A percentile compares a stretch with the other conserved stretches of the same genome.
These are phyloP conservation scores for Rapana venosa DNA, from an alignment of 2,888 invertebrate species.

Conservation along the genomic window DNA sequence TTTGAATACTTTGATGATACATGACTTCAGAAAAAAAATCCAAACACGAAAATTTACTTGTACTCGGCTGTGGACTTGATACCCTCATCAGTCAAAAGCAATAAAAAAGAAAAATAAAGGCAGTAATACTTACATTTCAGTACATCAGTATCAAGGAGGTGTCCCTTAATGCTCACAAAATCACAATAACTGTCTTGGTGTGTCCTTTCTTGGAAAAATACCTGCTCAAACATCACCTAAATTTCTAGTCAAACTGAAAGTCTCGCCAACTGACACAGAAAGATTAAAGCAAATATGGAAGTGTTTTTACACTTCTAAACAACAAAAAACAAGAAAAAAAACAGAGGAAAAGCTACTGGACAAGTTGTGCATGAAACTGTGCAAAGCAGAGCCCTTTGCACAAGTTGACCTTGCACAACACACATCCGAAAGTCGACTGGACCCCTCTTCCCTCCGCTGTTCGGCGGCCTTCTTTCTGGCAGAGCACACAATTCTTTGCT, in stretches of 20 bases:
- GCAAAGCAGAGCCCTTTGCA: conserved; percentile 36
- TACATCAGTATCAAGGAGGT: background rate
- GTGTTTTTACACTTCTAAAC: background rate
- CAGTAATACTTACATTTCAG: no score
- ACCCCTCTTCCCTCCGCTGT: background rate
- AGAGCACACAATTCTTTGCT: background rate
- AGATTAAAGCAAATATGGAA: no score
- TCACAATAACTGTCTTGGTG: background rate
- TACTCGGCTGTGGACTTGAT: no score
- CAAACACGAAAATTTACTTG: background rate
- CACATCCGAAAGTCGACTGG: conserved; percentile 35
- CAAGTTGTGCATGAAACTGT: conserved; percentile 9
- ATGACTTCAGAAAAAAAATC: background rate
- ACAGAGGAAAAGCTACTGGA: background rate
- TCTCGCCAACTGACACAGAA: background rate
- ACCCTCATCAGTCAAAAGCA: no score
- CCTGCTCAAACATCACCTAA: background rate
- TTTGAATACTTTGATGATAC: background rate
- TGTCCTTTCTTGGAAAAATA: background rate
- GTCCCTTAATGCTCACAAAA: background rate
- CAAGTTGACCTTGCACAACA: conserved; percentile 30
- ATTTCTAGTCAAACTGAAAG: background rate
- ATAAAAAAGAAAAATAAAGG: no score
- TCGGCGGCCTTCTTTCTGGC: background rate
- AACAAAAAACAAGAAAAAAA: background rate